Evolutionary conservation across 2,888 invertebrate genomes (phyloP), one percentile per base, ranked within the genome.

Genomic region (Eilema depressum): DNA sequence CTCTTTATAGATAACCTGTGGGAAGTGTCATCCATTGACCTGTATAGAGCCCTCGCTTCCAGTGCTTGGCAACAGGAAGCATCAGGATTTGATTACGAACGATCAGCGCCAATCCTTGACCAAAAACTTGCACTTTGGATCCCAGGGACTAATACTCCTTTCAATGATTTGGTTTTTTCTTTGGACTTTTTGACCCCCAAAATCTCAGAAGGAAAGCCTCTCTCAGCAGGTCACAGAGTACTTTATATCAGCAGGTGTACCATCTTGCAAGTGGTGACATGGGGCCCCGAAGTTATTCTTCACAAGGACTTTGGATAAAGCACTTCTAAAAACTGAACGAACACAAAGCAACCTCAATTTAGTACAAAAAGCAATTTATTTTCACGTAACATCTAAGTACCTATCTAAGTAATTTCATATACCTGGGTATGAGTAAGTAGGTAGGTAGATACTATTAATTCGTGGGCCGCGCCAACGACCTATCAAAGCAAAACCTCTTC

Each of bases 401-500:
- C 63, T 37, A 53, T 28, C 47, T 71, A 73, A 81, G 73, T 80
- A 78, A 80, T 80, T 75, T 75, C 71, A 70, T 74, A 53, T 64
- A 53, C n/a, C 28, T 69, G 76, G 53, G 53, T 53, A 53, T n/a
- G n/a, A 41, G 17, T 37, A 37, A 47, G 47, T 41, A 41, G 14
- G 37, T 47, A 47, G 47, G 47, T 47, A 47, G 81, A 71, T 69
- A 70, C 64, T 77, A 75, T 73, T 77, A 80, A 75, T 28, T 37
- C 69, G 68, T 73, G 69, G 68, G 68, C 63, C 47, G 66, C 63
- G 66, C 69, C 78, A 69, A 69, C 72, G 75, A 73, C 71, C 75
- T 75, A 71, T 70, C 74, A 76, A 80, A 78, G 78, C 66, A 68
- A 75, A 82, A 77, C 74, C 76, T 80, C 79, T 77, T 77, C 80